Percentiles rank a stretch among this genome's conserved stretches.
Evolutionary conservation across 2,797 vertebrate genomes (phyloP).

Genomic region (Emys orbicularis): DNA sequence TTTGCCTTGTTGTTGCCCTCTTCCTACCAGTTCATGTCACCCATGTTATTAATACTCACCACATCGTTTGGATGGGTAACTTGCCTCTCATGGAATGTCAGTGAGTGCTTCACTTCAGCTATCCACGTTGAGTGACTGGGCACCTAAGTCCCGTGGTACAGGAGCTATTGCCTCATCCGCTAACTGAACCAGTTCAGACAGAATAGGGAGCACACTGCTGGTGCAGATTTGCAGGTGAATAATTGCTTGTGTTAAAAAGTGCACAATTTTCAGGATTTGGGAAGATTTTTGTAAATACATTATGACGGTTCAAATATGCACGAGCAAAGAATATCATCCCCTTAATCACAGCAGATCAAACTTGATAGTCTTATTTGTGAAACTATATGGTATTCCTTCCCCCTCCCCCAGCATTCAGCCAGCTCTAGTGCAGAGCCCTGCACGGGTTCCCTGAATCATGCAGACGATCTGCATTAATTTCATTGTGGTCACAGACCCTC

Average conservation of each 20-base stretch:
- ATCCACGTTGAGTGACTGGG: not conserved
- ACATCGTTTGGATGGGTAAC: not conserved
- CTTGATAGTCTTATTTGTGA: not conserved
- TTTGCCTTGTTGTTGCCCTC: not conserved
- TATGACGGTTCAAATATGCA: accelerated
- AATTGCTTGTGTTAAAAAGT: not conserved
- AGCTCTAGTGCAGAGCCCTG: not conserved
- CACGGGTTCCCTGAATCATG: not conserved
- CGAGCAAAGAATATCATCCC: not conserved
- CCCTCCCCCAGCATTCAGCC: not conserved
- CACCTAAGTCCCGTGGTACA: not conserved
- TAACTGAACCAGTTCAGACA: not conserved
- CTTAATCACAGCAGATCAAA: not conserved
- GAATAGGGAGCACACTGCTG: not conserved
- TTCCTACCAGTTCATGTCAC: not conserved
- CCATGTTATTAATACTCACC: not conserved
- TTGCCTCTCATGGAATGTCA: not conserved
- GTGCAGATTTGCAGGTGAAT: not conserved
- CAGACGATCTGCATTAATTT: not conserved
- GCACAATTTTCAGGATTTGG: not conserved
- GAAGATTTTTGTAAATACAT: not conserved
- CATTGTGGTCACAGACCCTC: accelerated
- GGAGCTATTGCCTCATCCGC: not conserved
- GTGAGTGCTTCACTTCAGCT: accelerated
- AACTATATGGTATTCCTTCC: not conserved